Percentiles rank a stretch among this genome's conserved stretches.
Evolutionary conservation across 2,113 vertebrate genomes (phyloP).

Genomic region (rat (Rattus norvegicus)): GRCr8 NC_086020.1:162097501-162098000

Average conservation of each 20-base stretch:
- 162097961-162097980: not conserved
- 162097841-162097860: not conserved
- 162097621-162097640: constrained; percentile 35
- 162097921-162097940: not conserved
- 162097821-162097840: not conserved
- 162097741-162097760: not conserved
- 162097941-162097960: not conserved
- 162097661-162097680: not conserved
- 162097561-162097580: not conserved
- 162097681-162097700: not conserved
- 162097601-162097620: not conserved
- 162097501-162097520: not conserved
- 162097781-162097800: not conserved
- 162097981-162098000: no score
- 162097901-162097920: accelerated
- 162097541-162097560: not conserved
- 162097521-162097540: not conserved
- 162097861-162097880: not conserved
- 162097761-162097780: not conserved
- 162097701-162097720: not conserved
- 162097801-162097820: not conserved
- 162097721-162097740: constrained; percentile 11
- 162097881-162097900: not conserved
- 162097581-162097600: constrained; percentile 24
- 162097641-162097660: constrained; percentile 5